Conservation (phyloP, 2,113 vertebrate species). For the Hassar affinis region DNA sequence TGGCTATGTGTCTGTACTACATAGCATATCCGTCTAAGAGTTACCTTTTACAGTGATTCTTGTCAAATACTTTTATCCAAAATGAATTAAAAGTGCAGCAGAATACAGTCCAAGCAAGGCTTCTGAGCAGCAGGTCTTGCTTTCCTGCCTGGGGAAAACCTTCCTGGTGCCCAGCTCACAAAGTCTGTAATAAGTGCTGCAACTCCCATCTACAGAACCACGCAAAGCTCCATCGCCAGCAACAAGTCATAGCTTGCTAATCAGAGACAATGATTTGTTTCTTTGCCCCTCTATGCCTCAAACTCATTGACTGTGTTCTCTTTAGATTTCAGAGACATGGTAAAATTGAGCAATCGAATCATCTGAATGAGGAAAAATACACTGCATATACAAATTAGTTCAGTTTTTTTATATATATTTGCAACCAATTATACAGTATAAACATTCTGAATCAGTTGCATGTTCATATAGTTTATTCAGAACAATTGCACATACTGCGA, state of each 20-base stretch:
- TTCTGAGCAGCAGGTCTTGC: background rate
- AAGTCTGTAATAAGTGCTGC: slow-evolving; percentile 2
- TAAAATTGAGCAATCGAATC: background rate
- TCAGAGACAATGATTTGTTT: slow-evolving; percentile 39
- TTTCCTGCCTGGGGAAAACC: background rate
- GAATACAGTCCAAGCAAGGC: background rate
- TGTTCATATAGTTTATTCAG: slow-evolving; percentile 1
- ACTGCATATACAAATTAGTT: background rate
- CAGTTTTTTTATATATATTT: background rate
- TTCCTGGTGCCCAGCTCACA: background rate
- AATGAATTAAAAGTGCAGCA: background rate
- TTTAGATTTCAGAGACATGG: background rate
- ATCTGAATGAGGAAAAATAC: background rate
- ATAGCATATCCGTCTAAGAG: background rate
- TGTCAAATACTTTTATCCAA: background rate
- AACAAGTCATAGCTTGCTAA: slow-evolving; percentile 49
- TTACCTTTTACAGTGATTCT: background rate
- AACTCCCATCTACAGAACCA: slow-evolving; percentile 1
- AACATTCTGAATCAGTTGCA: background rate
- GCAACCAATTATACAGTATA: background rate
- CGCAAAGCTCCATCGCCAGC: slow-evolving; percentile 26
- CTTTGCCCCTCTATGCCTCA: slow-evolving; percentile 13
- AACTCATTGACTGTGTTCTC: background rate
- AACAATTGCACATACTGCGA: background rate
- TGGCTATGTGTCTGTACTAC: background rate